Conservation (phyloP, 1,140 invertebrate genomes). For the Homarus americanus region DNA sequence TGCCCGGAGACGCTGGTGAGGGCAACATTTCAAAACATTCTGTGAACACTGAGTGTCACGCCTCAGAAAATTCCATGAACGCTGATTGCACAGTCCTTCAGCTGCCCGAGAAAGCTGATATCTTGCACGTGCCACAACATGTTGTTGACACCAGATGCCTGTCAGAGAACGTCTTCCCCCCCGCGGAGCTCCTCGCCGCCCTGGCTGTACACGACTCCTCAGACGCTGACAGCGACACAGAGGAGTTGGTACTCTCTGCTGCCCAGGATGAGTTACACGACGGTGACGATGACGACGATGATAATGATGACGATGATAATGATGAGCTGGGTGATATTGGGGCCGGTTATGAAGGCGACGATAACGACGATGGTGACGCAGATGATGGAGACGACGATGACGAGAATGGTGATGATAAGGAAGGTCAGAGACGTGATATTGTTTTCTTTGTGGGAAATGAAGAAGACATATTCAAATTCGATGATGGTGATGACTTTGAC, state of each 20-base stretch:
- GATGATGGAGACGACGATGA: not conserved
- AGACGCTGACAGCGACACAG: conserved; percentile 15
- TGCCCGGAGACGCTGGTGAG: not conserved
- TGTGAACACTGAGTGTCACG: too few relatives aligned
- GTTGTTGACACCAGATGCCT: not conserved
- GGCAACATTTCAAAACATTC: too few relatives aligned
- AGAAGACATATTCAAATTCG: conserved; percentile 14
- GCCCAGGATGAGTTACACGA: not conserved
- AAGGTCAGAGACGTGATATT: not conserved
- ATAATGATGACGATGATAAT: not conserved
- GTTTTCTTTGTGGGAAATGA: conserved; percentile 31
- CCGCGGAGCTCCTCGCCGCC: conserved; percentile 10
- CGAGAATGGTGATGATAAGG: not conserved
- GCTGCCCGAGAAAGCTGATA: not conserved
- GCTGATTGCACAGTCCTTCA: not conserved
- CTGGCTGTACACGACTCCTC: not conserved
- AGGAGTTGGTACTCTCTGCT: not conserved
- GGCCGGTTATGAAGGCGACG: not conserved
- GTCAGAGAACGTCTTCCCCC: not conserved
- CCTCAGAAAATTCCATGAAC: not conserved
- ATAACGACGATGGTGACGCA: not conserved
- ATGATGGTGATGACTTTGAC: conserved; percentile 22
- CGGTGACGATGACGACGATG: not conserved
- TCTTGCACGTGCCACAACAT: not conserved
- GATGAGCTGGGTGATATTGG: conserved; percentile 1